Evolutionary conservation across 2,797 vertebrate genomes (phyloP), one percentile per base, ranked within the genome.

Genomic region (Rachycentron canadum): DNA sequence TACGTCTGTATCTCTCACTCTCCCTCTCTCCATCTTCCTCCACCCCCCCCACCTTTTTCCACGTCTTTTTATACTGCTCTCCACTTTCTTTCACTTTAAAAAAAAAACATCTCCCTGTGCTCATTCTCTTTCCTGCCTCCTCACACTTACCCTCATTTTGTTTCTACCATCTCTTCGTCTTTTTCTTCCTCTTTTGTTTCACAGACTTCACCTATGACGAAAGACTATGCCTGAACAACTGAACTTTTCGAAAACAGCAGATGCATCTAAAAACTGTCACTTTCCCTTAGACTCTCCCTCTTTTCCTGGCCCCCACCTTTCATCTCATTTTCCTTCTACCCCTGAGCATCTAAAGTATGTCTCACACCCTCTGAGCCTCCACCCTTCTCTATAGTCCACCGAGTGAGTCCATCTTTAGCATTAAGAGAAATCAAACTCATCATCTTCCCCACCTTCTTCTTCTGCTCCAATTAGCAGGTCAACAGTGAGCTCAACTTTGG

Each of bases 401-500:
- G 19, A 1, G 16, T 7, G 41, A 67, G 23, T 64, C 52, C 13
- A 68, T 43, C 52, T 65, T 76, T 7, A 57, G 77, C 62, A 50
- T 74, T 25, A 53, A 6, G 2, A 25, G 25, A 70, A 59, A 49
- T 38, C 49, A 56, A 65, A 75, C 60, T 50, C 32, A 0, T 26
- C 32, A 17, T 57, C n/a, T 32, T 41, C 50, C 36, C 36, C 19
- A 1, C 55, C 41, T 34, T 19, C 30, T 5, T 11, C 56, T 16
- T 9, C 26, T 49, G 38, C 62, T 23, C 73, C 66, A 85, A 95
- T 93, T 92, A 92, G 81, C 83, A 4, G 62, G 36, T 65, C 28
- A 16, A 38, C 25, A 1, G 34, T 4, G 6, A 23, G 53, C 68
- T 76, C 59, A 68, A 88, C 89, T 86, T 80, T 83, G 90, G 89